A percentile compares a stretch with the other conserved stretches of the same genome.
phyloP scores from a whole-genome alignment of 2,113 vertebrate species.

The Microcebus ravelobensis region DNA sequence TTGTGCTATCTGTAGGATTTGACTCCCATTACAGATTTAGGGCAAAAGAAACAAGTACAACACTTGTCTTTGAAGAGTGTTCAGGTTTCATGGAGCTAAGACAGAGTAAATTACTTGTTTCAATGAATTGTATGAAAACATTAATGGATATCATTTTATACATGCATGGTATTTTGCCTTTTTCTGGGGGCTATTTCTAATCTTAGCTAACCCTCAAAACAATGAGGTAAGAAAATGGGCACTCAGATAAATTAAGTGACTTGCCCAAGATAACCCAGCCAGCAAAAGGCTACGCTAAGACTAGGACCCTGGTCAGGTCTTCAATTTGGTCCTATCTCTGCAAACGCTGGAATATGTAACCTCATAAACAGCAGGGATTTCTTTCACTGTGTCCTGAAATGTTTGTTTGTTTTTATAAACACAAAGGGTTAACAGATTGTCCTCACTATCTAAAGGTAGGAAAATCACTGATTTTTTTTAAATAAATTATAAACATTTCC shows the following conservation, averaged over 20 bases:
- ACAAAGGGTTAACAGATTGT: conserved; percentile 57
- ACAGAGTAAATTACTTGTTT: conserved; percentile 3
- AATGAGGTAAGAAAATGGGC: neutral
- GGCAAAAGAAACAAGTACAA: conserved; percentile 14
- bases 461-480: neutral
- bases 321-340: neutral
- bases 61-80: conserved; percentile 53
- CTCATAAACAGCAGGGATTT: neutral
- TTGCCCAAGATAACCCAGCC: neutral
- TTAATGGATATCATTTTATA: neutral
- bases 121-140: neutral
- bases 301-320: neutral
- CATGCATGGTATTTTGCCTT: neutral
- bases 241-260: neutral
- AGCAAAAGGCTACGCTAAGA: neutral
- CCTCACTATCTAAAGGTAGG: neutral
- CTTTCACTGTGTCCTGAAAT: neutral
- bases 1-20: neutral
- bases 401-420: conserved; percentile 31
- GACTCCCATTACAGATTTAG: conserved; percentile 24
- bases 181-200: neutral
- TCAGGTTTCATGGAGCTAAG: neutral
- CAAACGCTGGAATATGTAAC: fast-evolving
- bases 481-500: conserved; percentile 20
- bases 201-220: neutral